These are phyloP conservation scores for Catocala sponsa DNA, from an alignment of 2,888 invertebrate species.

Conservation along the genomic window DNA sequence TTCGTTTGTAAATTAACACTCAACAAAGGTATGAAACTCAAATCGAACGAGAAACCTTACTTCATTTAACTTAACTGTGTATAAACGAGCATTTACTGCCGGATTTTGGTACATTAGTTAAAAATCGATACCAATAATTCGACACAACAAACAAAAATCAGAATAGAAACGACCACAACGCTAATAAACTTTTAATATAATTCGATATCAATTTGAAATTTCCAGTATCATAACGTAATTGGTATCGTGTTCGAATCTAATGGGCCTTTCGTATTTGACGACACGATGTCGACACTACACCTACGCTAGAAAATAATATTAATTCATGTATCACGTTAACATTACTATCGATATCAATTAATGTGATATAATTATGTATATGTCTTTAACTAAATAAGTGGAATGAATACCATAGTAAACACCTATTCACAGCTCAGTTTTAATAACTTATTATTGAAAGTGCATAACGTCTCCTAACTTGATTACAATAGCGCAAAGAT, in stretches of 20 bases:
- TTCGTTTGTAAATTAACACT: not conserved
- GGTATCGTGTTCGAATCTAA: constrained; percentile 45
- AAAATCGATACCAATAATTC: constrained; percentile 42
- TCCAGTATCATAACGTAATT: constrained; percentile 47
- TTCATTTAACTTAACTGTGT: constrained; percentile 14
- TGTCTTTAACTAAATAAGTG: too few relatives aligned
- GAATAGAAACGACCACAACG: constrained; percentile 27
- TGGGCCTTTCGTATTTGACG: constrained; percentile 23
- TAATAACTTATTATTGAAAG: too few relatives aligned
- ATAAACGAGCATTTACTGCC: constrained; percentile 18
- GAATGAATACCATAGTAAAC: too few relatives aligned
- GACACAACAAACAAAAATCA: constrained; percentile 44
- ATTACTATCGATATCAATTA: not conserved
- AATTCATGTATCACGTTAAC: not conserved
- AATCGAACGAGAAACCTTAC: not conserved
- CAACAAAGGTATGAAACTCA: not conserved
- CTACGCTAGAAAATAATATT: constrained; percentile 20
- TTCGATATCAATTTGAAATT: constrained; percentile 47
- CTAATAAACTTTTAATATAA: constrained; percentile 42
- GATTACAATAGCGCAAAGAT: too few relatives aligned
- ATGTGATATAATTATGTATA: too few relatives aligned
- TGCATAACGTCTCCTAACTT: too few relatives aligned
- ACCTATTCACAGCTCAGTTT: too few relatives aligned
- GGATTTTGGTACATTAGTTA: constrained; percentile 11
- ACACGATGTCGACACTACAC: constrained; percentile 10